These are phyloP conservation scores for Pollenia angustigena DNA, from an alignment of 2,888 invertebrate genomes.

Conservation along the genomic window DNA sequence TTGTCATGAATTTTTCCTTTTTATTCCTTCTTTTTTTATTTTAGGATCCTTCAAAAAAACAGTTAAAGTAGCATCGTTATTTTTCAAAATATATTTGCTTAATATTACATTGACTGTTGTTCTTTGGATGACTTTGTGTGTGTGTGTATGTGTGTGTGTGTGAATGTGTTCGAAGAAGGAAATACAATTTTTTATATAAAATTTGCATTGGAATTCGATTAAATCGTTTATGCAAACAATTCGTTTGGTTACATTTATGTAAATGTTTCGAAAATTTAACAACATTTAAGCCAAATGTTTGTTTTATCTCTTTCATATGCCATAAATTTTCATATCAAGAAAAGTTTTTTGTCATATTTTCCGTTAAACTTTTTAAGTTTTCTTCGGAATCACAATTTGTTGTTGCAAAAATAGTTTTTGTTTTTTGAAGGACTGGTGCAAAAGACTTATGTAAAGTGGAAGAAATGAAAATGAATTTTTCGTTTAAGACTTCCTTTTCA, in stretches of 20 bases:
- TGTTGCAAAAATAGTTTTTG: not conserved
- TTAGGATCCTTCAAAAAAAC: slow-evolving; percentile 26
- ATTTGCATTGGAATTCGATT: slow-evolving; percentile 84
- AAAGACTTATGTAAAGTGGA: slow-evolving; percentile 13
- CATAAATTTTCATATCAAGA: slow-evolving; percentile 51
- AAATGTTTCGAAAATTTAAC: slow-evolving; percentile 68
- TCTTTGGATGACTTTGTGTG: not conserved
- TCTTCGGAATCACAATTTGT: not conserved
- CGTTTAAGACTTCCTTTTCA: slow-evolving; percentile 47
- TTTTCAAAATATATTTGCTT: slow-evolving; percentile 65
- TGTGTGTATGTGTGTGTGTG: not conserved
- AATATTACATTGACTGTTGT: not conserved
- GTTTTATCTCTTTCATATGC: slow-evolving; percentile 36
- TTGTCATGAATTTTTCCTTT: slow-evolving; percentile 28
- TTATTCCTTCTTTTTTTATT: not conserved
- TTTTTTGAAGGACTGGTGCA: not conserved
- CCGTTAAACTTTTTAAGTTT: slow-evolving; percentile 21
- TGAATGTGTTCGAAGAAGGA: slow-evolving; percentile 75
- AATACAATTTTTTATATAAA: slow-evolving; percentile 82
- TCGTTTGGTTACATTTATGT: slow-evolving; percentile 75
- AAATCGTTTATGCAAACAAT: slow-evolving; percentile 83
- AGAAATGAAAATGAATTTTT: slow-evolving; percentile 52
- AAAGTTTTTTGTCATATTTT: slow-evolving; percentile 51
- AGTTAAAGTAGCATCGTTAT: slow-evolving; percentile 64
- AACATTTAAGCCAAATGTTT: slow-evolving; percentile 54